Conservation (phyloP, 2,888 invertebrate species). For the Sinopyrophorus schimmeli region DNA sequence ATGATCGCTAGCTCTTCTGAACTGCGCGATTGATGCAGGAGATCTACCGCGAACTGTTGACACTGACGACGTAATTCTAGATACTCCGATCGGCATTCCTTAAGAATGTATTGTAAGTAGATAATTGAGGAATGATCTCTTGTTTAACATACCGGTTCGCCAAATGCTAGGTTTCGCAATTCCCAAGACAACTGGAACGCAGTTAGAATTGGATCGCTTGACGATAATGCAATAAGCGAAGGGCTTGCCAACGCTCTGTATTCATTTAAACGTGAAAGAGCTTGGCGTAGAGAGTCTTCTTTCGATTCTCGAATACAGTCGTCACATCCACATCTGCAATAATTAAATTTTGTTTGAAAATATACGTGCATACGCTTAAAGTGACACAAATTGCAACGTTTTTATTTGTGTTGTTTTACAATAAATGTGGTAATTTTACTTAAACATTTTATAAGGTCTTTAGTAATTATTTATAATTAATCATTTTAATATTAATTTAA, state of each 20-base stretch:
- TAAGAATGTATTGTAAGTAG: neutral
- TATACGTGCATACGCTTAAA: too few relatives aligned
- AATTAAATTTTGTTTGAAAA: too few relatives aligned
- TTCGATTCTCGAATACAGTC: constrained; percentile 78
- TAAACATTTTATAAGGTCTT: too few relatives aligned
- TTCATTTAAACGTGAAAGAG: constrained; percentile 87
- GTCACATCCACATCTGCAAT: constrained; percentile 87
- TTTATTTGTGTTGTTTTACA: too few relatives aligned
- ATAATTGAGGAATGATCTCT: neutral
- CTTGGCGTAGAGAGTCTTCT: constrained; percentile 79
- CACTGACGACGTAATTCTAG: constrained; percentile 81
- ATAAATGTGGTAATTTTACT: too few relatives aligned
- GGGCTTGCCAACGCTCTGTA: constrained; percentile 92
- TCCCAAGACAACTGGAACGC: constrained; percentile 97
- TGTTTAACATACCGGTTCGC: constrained; percentile 68
- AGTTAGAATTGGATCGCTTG: constrained; percentile 89
- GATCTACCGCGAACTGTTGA: constrained; percentile 88
- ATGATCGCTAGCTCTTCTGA: constrained; percentile 92
- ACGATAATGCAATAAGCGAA: constrained; percentile 89
- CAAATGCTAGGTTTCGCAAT: constrained; percentile 81
- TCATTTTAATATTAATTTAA: too few relatives aligned
- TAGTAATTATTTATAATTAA: too few relatives aligned
- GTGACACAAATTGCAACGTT: too few relatives aligned
- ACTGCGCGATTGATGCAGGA: constrained; percentile 88
- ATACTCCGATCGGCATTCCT: constrained; percentile 92